phyloP scores from a whole-genome alignment of 2,113 vertebrate species.

The Pithys albifrons region DNA sequence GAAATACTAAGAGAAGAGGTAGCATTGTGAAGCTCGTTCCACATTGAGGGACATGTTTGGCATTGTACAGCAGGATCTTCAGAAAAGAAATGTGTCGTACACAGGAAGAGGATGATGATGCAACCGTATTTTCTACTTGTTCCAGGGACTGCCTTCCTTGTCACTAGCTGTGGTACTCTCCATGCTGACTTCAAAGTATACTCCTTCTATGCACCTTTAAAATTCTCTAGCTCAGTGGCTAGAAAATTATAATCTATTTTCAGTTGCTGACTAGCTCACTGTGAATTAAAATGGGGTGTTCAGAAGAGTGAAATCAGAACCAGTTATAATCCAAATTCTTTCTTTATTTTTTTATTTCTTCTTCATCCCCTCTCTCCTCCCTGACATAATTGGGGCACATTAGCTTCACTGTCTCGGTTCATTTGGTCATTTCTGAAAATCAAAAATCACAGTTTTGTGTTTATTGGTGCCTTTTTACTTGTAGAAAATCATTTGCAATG shows the following conservation, averaged over 20 bases:
- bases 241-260: conserved; percentile 10
- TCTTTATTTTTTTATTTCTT: background rate
- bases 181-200: background rate
- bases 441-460: background rate
- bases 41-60: background rate
- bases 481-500: background rate
- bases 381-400: conserved; percentile 18
- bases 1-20: background rate
- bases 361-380: background rate
- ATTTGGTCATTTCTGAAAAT: conserved; percentile 49
- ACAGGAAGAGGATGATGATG: background rate
- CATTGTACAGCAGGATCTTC: background rate
- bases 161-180: background rate
- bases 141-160: background rate
- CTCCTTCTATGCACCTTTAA: background rate
- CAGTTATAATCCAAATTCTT: background rate
- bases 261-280: background rate
- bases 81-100: background rate
- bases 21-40: background rate
- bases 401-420: conserved; percentile 35
- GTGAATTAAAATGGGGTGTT: background rate
- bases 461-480: conserved; percentile 26
- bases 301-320: conserved; percentile 14
- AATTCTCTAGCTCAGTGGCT: background rate
- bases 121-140: background rate